Evolutionary conservation across 2,888 invertebrate species (phyloP), one percentile per base, ranked within the genome.

Genomic region (Andrena bucephala): DNA sequence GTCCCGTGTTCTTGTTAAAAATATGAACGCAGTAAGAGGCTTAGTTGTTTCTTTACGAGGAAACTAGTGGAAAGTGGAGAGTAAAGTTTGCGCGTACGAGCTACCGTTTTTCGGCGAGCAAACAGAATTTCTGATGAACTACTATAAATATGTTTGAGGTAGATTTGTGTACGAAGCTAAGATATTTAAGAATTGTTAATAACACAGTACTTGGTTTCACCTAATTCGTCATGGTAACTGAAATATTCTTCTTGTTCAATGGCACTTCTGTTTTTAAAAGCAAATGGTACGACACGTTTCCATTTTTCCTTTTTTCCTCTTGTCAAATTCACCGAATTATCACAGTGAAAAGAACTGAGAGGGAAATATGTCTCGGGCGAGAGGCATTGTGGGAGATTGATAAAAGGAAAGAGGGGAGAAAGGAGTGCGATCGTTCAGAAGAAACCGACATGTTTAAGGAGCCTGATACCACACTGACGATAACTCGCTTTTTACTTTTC

Each of bases 401-500:
- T 2, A 16, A 7, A 27, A 63, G 6, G 42, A 66, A 7, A 29
- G 20, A 27, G 42, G n/a, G 6, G 29, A 27, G 7, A 5, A 54
- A 24, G 4, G 3, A 29, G 16, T n/a, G 57, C 27, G 27, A 27
- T 10, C 8, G 29, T 20, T 42, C 24, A 2, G 16, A 16, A 42
- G 24, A 66, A 42, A 13, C 3, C 29, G 33, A 36, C n/a, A 50
- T 24, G 50, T 42, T 24, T 24, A n/a, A 67, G 31, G 62, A 16
- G 36, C 24, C 29, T 50, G 36, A 48, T 50, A 60, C 60, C 59
- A n/a, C 42, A 42, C 13, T 16, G 20, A 20, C 16, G 16, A 16
- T 60, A 68, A 8, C 5, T 31, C n/a, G 10, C 7, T 31, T 67
- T 70, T 71, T 57, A 31, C 33, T 77, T 63, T 54, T 52, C 27